These are phyloP conservation scores for Indri indri DNA, from an alignment of 2,113 vertebrate species.

Conservation along the genomic window DNA sequence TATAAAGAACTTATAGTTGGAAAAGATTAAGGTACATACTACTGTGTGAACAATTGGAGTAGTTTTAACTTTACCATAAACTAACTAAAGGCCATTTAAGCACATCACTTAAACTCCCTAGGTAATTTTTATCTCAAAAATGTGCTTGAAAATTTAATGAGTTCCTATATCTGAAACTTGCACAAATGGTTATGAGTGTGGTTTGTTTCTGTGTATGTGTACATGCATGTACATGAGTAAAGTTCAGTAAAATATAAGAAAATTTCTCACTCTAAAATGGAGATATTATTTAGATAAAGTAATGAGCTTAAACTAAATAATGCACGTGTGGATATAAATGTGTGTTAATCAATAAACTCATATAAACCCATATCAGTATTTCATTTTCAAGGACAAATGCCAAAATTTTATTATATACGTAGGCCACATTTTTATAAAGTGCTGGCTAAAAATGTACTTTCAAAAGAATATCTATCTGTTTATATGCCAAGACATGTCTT, in stretches of 20 bases:
- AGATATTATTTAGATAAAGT: background rate
- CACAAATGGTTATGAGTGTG: background rate
- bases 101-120: background rate
- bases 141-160: background rate
- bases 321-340: background rate
- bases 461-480: background rate
- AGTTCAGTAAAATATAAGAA: background rate
- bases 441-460: background rate
- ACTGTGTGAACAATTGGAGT: background rate
- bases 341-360: background rate
- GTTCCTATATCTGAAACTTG: background rate
- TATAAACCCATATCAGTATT: background rate
- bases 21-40: background rate
- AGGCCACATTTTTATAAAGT: background rate
- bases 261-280: background rate
- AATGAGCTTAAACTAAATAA: background rate
- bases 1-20: background rate
- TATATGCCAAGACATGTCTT: background rate
- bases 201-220: background rate
- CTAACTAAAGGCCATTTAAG: background rate
- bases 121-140: background rate
- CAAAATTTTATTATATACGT: background rate
- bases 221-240: background rate
- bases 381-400: constrained; percentile 8
- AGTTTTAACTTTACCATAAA: background rate